A percentile compares a stretch with the other conserved stretches of the same genome.
These are phyloP conservation scores for Cossypha polioptera DNA, from an alignment of 2,797 vertebrate genomes.

Conservation along the genomic window DNA sequence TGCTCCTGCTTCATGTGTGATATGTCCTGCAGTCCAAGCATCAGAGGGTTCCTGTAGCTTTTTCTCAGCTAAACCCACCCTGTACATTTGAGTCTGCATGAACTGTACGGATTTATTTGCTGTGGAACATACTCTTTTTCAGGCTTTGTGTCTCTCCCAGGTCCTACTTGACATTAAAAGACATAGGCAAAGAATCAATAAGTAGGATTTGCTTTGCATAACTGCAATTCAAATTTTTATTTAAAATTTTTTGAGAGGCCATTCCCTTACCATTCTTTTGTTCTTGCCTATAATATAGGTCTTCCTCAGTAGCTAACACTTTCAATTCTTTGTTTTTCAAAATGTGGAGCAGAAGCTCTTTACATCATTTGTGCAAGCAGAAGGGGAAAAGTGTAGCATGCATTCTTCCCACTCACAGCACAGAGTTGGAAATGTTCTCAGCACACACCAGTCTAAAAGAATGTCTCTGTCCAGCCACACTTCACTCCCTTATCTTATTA, in stretches of 20 bases:
- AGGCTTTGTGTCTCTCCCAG: not conserved
- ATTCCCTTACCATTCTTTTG: not conserved
- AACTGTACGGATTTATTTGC: not conserved
- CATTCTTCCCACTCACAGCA: not conserved
- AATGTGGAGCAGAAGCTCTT: not conserved
- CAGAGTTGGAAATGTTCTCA: not conserved
- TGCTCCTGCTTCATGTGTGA: rapidly evolving
- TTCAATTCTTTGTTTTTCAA: not conserved
- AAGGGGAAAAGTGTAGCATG: not conserved
- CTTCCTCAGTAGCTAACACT: not conserved
- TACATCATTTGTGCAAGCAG: not conserved
- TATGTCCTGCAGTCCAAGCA: not conserved
- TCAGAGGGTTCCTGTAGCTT: not conserved
- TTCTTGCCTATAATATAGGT: not conserved
- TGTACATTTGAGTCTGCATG: not conserved
- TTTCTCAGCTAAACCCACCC: not conserved
- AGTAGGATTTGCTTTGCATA: not conserved
- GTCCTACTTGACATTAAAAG: not conserved
- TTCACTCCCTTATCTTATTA: not conserved
- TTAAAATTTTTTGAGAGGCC: not conserved
- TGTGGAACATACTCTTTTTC: not conserved
- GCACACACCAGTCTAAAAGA: not conserved
- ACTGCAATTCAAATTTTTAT: not conserved
- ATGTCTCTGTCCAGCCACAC: not conserved
- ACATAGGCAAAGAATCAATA: not conserved